Base-by-base conservation (phyloP, 2,888 invertebrate species). In the Chironomus riparius region DNA sequence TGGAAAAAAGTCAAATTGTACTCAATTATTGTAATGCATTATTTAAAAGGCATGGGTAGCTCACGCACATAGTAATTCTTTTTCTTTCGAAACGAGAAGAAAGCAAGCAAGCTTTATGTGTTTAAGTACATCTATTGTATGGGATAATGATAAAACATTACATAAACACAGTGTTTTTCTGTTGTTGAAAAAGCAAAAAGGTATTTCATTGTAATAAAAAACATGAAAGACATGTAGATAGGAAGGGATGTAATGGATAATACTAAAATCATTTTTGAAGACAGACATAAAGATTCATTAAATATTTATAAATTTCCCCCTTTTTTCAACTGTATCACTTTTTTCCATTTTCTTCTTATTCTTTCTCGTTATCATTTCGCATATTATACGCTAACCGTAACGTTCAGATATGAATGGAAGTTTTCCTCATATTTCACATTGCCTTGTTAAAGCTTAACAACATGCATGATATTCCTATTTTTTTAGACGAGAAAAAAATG, bases 21-120 rank as follows among this genome's bases (percentile, higher is more conserved):
- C 38, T 62, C 73, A 56, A 73, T 73, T 73, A 73, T 62, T 24
- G 38, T 56, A 62, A 73, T 73, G 73, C 73, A 73, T 73, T 56
- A 73, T 73, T 73, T 65, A 73, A 21, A n/a, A 24, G 65, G 65
- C 56, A 56, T 56, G 56, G 5, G 56, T 56, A 15, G 18, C 56
- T 18, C 15, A 56, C 56, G 18, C 56, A 18, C 56, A 56, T 10
- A 10, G 38, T 38, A 38, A 38, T 38, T 38, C 38, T 38, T 38
- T 38, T 10, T 38, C n/a, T 56, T 56, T 15, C 5, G 50, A 15
- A 15, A 56, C n/a, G 15, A 56, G 18, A 56, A 18, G 28, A 28
- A n/a, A 28, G 28, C 28, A 28, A 28, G 28, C 28, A 28, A 28
- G 18, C 56, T 18, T 18, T 56, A 56, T 50, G 15, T 50, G 4